Evolutionary conservation across 2,888 invertebrate species (phyloP).

Genomic region (Polydrusus cervinus): DNA sequence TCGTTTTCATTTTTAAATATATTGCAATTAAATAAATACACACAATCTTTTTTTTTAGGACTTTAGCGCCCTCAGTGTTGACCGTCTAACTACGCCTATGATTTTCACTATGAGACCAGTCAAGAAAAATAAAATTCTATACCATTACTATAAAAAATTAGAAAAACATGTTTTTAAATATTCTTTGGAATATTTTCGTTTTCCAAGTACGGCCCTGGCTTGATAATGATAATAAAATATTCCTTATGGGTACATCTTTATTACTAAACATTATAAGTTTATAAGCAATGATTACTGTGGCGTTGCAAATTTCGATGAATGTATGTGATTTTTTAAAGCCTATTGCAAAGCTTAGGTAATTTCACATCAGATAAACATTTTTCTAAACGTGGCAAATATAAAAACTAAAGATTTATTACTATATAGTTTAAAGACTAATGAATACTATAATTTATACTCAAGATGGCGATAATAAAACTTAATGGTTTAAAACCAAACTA

Average conservation of each 20-base stretch:
- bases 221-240: neutral
- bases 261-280: neutral
- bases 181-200: neutral
- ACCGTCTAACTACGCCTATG: too few species aligned
- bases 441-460: conserved; percentile 11
- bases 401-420: conserved; percentile 13
- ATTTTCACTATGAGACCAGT: too few species aligned
- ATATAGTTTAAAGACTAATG: conserved; percentile 10
- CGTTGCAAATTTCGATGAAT: conserved; percentile 10
- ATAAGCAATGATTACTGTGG: neutral
- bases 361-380: neutral
- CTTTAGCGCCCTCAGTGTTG: too few species aligned
- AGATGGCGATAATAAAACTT: conserved; percentile 2
- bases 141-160: too few species aligned
- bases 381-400: neutral
- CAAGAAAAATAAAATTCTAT: too few species aligned
- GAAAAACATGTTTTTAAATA: too few species aligned
- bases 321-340: neutral
- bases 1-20: too few species aligned
- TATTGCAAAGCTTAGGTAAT: too few species aligned
- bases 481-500: conserved; percentile 1
- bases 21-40: too few species aligned
- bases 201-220: neutral
- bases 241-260: conserved; percentile 1
- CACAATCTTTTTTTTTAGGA: too few species aligned